Conservation (phyloP, 2,888 invertebrate genomes). For the Melanargia galathea region DNA sequence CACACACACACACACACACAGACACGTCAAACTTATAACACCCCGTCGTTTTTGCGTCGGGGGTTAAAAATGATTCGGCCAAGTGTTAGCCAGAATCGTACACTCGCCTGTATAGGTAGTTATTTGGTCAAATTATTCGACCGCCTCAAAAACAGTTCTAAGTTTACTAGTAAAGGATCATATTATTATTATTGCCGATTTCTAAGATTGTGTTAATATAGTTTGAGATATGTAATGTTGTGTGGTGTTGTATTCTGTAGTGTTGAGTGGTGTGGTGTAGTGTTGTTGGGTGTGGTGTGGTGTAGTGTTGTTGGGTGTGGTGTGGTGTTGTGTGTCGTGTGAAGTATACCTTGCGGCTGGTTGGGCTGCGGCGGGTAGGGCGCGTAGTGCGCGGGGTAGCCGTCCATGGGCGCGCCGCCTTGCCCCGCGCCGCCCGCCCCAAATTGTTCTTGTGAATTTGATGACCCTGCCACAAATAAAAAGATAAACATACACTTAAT, state of each 20-base stretch:
- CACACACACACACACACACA: too few relatives aligned
- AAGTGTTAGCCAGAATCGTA: too few relatives aligned
- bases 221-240: background rate
- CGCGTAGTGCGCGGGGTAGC: slow-evolving; percentile 85
- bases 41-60: too few relatives aligned
- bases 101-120: too few relatives aligned
- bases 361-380: slow-evolving; percentile 86
- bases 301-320: background rate
- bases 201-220: too few relatives aligned
- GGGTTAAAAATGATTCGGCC: too few relatives aligned
- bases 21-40: too few relatives aligned
- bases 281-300: slow-evolving; percentile 69
- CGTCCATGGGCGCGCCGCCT: slow-evolving; percentile 89
- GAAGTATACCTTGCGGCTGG: slow-evolving; percentile 85
- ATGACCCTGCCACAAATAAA: slow-evolving; percentile 83
- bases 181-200: too few relatives aligned
- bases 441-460: slow-evolving; percentile 96
- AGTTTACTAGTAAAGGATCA: too few relatives aligned
- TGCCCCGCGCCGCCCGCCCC: slow-evolving; percentile 88
- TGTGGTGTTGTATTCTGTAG: background rate
- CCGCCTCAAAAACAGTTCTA: too few relatives aligned
- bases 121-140: too few relatives aligned
- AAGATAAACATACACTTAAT: background rate
- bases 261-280: background rate
- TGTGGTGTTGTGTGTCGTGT: slow-evolving; percentile 52